Percentiles rank a stretch among this genome's conserved stretches.
Conservation (phyloP, 2,113 vertebrate species). For the Melanostigma gelatinosum region DNA sequence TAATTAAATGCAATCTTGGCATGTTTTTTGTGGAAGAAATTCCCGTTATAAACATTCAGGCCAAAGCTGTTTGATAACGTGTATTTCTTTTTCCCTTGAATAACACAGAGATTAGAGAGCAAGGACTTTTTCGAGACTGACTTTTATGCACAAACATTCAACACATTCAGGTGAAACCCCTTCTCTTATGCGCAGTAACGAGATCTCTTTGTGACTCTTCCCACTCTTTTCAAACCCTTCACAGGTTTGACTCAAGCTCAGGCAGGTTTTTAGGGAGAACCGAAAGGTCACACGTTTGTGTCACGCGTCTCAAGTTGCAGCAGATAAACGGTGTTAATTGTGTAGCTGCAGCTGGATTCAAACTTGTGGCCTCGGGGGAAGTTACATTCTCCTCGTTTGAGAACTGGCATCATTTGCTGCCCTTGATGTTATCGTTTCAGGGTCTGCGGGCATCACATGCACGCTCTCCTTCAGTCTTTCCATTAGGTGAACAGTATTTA, state of each 20-base stretch:
- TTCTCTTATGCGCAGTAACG: neutral
- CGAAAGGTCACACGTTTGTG: neutral
- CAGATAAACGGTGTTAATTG: neutral
- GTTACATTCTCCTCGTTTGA: conserved; percentile 1
- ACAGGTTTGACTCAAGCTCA: neutral
- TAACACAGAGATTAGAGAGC: neutral
- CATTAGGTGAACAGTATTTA: neutral
- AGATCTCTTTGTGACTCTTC: neutral
- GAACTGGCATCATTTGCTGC: conserved; percentile 18
- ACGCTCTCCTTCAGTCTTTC: neutral
- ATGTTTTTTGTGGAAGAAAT: neutral
- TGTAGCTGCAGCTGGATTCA: conserved; percentile 7
- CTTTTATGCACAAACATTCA: neutral
- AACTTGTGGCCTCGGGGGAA: conserved; percentile 1
- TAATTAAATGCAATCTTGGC: neutral
- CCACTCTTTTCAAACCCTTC: neutral
- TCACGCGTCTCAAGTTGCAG: neutral
- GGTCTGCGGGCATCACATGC: conserved; percentile 11
- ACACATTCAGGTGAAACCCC: neutral
- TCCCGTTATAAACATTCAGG: neutral
- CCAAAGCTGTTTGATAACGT: neutral
- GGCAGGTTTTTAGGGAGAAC: neutral
- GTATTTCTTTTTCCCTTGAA: neutral
- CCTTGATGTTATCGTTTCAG: conserved; percentile 32
- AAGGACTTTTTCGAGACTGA: neutral